Evolutionary conservation across 2,797 vertebrate species (phyloP).

Genomic region (Sebastes elongatus): DNA sequence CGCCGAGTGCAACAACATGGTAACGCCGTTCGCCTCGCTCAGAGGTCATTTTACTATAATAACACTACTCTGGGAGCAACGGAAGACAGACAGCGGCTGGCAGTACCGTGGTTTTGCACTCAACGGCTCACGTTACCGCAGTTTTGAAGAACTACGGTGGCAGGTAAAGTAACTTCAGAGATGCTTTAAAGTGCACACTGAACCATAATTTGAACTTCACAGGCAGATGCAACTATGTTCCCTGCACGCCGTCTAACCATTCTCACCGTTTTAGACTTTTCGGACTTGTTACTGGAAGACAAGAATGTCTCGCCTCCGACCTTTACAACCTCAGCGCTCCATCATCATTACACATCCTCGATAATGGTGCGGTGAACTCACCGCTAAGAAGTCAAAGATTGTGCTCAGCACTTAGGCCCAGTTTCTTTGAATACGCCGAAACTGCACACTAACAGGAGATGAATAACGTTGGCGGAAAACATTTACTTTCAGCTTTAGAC

Average conservation of each 20-base stretch:
- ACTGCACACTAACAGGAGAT: conserved; percentile 1
- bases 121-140: too few relatives aligned
- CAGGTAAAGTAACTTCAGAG: neutral
- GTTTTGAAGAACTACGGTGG: too few relatives aligned
- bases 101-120: too few relatives aligned
- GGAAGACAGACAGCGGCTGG: too few relatives aligned
- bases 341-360: conserved; percentile 42
- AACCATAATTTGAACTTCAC: conserved; percentile 15
- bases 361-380: conserved; percentile 17
- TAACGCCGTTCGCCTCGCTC: too few relatives aligned
- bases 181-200: neutral
- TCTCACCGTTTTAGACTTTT: conserved; percentile 13
- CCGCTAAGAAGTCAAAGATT: neutral
- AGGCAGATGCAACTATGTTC: conserved; percentile 24
- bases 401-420: neutral
- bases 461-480: neutral
- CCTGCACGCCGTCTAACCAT: neutral
- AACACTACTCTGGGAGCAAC: too few relatives aligned
- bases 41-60: too few relatives aligned
- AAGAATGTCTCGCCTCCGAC: conserved; percentile 42
- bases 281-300: conserved; percentile 22
- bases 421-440: conserved; percentile 12
- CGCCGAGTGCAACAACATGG: too few relatives aligned
- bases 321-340: conserved; percentile 17
- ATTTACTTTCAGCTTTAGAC: neutral